phyloP scores from a whole-genome alignment of 1,140 invertebrate species.

The Zaprionus ornatus region DNA sequence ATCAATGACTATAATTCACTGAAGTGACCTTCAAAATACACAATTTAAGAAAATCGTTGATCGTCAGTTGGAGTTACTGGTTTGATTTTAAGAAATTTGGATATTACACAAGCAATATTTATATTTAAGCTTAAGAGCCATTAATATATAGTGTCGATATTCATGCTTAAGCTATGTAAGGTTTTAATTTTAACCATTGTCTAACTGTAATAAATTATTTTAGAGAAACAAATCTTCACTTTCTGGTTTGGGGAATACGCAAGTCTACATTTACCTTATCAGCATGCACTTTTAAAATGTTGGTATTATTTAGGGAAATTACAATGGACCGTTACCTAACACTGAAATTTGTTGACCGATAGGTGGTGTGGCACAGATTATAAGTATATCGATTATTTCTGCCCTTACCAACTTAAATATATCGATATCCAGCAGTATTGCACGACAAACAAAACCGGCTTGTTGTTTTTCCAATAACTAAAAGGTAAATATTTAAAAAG shows the following conservation, averaged over 20 bases:
- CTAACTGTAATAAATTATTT: neutral
- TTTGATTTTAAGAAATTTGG: neutral
- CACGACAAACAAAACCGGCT: constrained; percentile 38
- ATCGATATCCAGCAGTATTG: constrained; percentile 11
- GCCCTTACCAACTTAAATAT: too few relatives aligned
- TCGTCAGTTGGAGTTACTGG: constrained; percentile 1
- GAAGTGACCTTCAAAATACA: constrained; percentile 41
- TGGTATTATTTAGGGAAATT: constrained; percentile 1
- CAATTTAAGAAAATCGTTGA: constrained; percentile 1
- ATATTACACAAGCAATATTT: neutral
- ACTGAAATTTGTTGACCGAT: neutral
- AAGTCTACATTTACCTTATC: too few relatives aligned
- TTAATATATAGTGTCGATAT: neutral
- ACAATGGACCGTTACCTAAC: neutral
- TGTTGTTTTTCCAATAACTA: constrained; percentile 26
- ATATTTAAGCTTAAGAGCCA: constrained; percentile 8
- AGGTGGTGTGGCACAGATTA: neutral
- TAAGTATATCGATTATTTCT: neutral
- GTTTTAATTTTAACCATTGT: neutral
- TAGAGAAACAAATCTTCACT: neutral
- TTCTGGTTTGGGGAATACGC: too few relatives aligned
- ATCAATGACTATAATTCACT: constrained; percentile 38
- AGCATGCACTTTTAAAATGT: neutral
- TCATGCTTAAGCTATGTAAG: neutral
- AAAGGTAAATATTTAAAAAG: constrained; percentile 23